Evolutionary conservation across 2,797 vertebrate genomes (phyloP), one percentile per base, ranked within the genome.

Genomic region (Coregonus suidteri): DNA sequence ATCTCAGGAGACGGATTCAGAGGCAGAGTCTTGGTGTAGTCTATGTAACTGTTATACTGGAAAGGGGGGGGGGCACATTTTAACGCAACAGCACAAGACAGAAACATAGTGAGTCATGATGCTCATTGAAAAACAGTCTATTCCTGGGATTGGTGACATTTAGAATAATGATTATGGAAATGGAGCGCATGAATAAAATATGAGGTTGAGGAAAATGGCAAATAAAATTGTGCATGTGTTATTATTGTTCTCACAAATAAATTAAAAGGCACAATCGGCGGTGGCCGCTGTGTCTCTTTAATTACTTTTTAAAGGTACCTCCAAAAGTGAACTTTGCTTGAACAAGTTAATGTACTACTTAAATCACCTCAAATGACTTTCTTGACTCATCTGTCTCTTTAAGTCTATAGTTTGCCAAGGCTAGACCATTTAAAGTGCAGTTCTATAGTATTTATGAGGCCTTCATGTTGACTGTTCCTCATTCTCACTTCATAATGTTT

Each of bases 1-100:
- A 96, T 89, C 85, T 98, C 96, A 0, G 96, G 95, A 0, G 94
- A 94, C 0, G 96, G 93, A 83, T 94, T 97, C 87, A 96, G 90
- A 0, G 96, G 96, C 86, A 96, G 91, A 0, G 86, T 86, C 90
- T 95, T 96, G 68, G 95, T 96, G 80, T 96, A 96, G 6, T 96
- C 94, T 0, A 95, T 93, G 85, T 96, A 96, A 87, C 93, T 95
- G 81, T 92, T 90, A 83, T 95, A 88, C 95, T 97, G 92, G 51
- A 80, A 73, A 82, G 6, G 59, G 47, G 15, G 20, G n/a, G 35
- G 16, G 56, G 74, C 25, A 25, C 25, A 25, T 25, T 25, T 25
- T 25, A 25, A 25, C 25, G 53, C 25, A 82, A 82, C 76, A 82
- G 88, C 84, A 87, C 83, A 82, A 79, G 84, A 88, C 71, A 37